Evolutionary conservation across 2,113 vertebrate genomes (phyloP).

Genomic region (Patagioenas fasciata): DNA sequence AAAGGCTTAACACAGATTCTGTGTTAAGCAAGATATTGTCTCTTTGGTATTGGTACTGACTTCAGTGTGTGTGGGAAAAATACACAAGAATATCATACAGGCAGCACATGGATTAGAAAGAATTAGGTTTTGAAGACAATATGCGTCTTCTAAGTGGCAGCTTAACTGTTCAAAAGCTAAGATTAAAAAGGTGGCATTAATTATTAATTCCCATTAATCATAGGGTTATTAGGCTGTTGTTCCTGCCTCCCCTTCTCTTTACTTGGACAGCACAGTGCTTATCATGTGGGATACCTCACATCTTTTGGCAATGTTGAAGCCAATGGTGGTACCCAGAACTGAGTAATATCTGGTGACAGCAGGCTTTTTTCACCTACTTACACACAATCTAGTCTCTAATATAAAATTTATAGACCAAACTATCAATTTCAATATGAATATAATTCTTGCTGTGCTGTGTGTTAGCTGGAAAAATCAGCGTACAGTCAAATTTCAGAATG

Average conservation of each 20-base stretch:
- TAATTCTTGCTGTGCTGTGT: neutral
- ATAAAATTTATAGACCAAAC: neutral
- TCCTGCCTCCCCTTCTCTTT: neutral
- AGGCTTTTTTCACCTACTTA: neutral
- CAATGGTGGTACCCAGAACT: neutral
- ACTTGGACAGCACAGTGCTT: neutral
- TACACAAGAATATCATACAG: neutral
- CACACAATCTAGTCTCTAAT: neutral
- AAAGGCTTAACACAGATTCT: slow-evolving; percentile 6
- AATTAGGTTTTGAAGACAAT: slow-evolving; percentile 42
- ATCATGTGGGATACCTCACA: neutral
- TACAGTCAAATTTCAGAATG: neutral
- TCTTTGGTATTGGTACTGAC: neutral
- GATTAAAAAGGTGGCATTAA: slow-evolving; percentile 40
- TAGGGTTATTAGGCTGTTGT: neutral
- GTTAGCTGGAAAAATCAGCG: neutral
- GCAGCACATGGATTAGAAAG: slow-evolving; percentile 16
- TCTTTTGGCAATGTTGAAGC: neutral
- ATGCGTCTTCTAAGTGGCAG: slow-evolving; percentile 29
- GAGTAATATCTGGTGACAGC: neutral
- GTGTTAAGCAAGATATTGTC: neutral
- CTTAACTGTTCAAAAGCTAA: slow-evolving; percentile 34
- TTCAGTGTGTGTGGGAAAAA: neutral
- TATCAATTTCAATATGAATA: neutral
- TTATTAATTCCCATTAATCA: slow-evolving; percentile 50